Conservation (phyloP, 2,797 vertebrate species). For the Diceros bicornis region DNA sequence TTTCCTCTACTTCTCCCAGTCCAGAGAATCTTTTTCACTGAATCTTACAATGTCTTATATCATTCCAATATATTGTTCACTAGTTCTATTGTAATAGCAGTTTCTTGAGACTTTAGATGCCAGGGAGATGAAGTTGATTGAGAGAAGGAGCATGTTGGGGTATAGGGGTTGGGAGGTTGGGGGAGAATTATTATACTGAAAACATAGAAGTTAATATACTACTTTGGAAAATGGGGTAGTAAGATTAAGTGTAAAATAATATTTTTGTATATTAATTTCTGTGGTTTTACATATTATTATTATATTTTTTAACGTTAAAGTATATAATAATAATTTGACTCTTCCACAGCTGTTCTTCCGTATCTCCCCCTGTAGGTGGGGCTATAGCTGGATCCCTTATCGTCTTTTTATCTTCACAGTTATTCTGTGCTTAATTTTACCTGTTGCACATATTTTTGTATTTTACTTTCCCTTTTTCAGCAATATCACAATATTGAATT, state of each 20-base stretch:
- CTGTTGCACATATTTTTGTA: not conserved
- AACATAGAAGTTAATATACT: not conserved
- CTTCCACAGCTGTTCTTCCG: not conserved
- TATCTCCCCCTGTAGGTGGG: not conserved
- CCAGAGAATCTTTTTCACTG: not conserved
- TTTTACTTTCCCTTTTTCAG: not conserved
- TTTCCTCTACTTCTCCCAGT: not conserved
- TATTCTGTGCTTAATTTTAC: not conserved
- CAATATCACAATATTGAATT: not conserved
- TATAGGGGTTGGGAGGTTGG: rapidly evolving
- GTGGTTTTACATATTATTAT: not conserved
- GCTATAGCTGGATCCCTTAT: not conserved
- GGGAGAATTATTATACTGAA: not conserved
- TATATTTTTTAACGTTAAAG: not conserved
- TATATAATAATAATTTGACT: not conserved
- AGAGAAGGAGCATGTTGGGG: not conserved
- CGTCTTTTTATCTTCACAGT: not conserved
- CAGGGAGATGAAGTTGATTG: not conserved
- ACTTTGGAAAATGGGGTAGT: not conserved
- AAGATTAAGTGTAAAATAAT: not conserved
- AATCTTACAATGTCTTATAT: not conserved
- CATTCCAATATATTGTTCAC: not conserved
- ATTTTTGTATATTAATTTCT: not conserved
- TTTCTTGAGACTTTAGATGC: not conserved
- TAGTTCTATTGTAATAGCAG: not conserved